Percentiles rank a stretch among this genome's conserved stretches.
phyloP scores from a whole-genome alignment of 1,140 invertebrate genomes.

The Drosophila ogumai region DNA sequence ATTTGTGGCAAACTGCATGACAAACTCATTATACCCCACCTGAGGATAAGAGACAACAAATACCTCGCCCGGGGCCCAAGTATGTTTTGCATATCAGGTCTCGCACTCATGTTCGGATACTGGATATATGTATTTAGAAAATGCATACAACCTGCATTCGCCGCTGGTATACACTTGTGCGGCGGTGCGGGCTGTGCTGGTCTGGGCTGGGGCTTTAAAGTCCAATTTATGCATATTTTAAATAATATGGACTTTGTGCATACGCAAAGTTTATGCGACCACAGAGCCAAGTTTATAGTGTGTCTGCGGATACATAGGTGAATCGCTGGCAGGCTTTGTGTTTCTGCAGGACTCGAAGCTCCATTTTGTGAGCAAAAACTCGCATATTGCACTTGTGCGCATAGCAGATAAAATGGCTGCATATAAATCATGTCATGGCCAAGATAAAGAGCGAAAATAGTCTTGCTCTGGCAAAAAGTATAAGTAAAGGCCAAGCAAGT shows the following conservation, averaged over 20 bases:
- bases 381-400: constrained; percentile 52
- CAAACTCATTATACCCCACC: constrained; percentile 17
- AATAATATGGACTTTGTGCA: constrained; percentile 65
- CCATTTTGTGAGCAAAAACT: constrained; percentile 25
- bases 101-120: constrained; percentile 8
- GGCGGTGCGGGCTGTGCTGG: background rate
- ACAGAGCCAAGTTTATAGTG: constrained; percentile 21
- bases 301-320: constrained; percentile 39
- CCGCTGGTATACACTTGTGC: constrained; percentile 20
- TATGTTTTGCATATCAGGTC: constrained; percentile 36
- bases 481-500: constrained; percentile 8
- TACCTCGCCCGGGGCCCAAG: background rate
- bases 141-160: constrained; percentile 28
- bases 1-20: constrained; percentile 4
- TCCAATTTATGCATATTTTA: constrained; percentile 77
- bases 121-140: constrained; percentile 17
- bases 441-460: constrained; percentile 76
- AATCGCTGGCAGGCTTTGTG: constrained; percentile 48
- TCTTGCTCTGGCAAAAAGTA: constrained; percentile 26
- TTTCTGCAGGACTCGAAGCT: constrained; percentile 33
- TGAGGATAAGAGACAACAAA: constrained; percentile 16
- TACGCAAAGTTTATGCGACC: constrained; percentile 59
- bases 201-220: constrained; percentile 47
- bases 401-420: constrained; percentile 70
- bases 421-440: constrained; percentile 79